A percentile compares a stretch with the other conserved stretches of the same genome.
Conservation (phyloP, 2,797 vertebrate species). For the Danio albolineatus region DNA sequence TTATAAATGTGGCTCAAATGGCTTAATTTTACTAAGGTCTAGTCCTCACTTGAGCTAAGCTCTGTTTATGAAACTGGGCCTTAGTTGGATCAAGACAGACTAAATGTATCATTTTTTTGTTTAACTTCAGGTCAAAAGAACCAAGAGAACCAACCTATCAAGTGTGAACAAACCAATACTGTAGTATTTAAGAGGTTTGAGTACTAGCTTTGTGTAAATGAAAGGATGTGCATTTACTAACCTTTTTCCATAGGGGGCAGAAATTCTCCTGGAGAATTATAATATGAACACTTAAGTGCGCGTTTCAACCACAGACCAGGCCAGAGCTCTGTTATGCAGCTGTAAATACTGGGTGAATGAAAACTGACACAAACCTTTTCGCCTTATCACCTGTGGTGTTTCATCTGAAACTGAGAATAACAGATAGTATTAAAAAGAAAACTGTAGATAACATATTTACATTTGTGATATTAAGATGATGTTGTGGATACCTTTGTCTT, state of each 20-base stretch:
- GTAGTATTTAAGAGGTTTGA: not conserved
- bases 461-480: slow-evolving; percentile 2
- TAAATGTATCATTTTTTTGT: too few species aligned
- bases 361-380: slow-evolving; percentile 70
- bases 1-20: too few species aligned
- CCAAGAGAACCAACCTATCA: not conserved
- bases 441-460: not conserved
- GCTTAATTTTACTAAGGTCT: too few species aligned
- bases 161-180: not conserved
- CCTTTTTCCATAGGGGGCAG: slow-evolving; percentile 76
- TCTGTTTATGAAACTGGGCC: too few species aligned
- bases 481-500: slow-evolving; percentile 70
- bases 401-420: slow-evolving; percentile 64
- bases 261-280: slow-evolving; percentile 71
- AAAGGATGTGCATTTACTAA: slow-evolving; percentile 60
- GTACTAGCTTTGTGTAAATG: not conserved
- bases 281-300: too few species aligned
- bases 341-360: not conserved
- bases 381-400: slow-evolving; percentile 68
- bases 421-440: slow-evolving; percentile 3
- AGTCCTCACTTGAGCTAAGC: too few species aligned
- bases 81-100: too few species aligned
- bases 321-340: not conserved
- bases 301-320: not conserved
- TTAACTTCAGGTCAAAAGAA: too few species aligned